Conservation (phyloP, 2,888 invertebrate genomes). For the Synergus gifuensis region DNA sequence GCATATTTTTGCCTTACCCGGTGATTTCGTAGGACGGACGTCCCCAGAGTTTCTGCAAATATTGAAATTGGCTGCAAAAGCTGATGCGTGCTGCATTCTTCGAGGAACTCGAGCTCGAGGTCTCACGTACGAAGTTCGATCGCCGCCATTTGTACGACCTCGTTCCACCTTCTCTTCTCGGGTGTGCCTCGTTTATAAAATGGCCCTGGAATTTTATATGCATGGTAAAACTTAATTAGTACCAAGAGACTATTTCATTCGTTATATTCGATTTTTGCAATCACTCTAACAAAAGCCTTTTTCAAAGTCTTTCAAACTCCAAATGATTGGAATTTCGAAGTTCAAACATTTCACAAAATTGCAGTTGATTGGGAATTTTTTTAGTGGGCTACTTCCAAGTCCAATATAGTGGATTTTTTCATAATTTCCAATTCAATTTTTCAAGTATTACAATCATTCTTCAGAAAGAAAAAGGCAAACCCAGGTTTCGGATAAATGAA, state of each 20-base stretch:
- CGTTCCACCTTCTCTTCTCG: conserved; percentile 55
- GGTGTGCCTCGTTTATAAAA: conserved; percentile 37
- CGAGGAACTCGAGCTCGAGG: conserved; percentile 51
- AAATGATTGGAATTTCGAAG: too few species aligned
- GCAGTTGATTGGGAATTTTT: too few species aligned
- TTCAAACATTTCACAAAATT: too few species aligned
- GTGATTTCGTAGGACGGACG: conserved; percentile 59
- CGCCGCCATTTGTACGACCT: conserved; percentile 57
- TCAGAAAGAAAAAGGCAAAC: too few species aligned
- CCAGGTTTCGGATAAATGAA: too few species aligned
- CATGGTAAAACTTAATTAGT: neutral
- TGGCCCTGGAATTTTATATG: conserved; percentile 16
- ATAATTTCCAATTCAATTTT: too few species aligned
- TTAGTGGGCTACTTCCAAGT: too few species aligned
- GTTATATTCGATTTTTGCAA: neutral
- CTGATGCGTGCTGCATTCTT: conserved; percentile 64
- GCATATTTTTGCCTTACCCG: conserved; percentile 31
- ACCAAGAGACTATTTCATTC: neutral
- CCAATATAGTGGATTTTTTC: too few species aligned
- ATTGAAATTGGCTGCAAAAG: conserved; percentile 69
- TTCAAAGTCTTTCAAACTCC: too few species aligned
- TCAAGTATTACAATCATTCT: too few species aligned
- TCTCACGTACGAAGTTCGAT: conserved; percentile 52
- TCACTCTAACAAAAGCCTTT: neutral
- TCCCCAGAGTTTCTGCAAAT: conserved; percentile 68